Evolutionary conservation across 2,888 invertebrate species (phyloP).

Genomic region (Sicus ferrugineus): DNA sequence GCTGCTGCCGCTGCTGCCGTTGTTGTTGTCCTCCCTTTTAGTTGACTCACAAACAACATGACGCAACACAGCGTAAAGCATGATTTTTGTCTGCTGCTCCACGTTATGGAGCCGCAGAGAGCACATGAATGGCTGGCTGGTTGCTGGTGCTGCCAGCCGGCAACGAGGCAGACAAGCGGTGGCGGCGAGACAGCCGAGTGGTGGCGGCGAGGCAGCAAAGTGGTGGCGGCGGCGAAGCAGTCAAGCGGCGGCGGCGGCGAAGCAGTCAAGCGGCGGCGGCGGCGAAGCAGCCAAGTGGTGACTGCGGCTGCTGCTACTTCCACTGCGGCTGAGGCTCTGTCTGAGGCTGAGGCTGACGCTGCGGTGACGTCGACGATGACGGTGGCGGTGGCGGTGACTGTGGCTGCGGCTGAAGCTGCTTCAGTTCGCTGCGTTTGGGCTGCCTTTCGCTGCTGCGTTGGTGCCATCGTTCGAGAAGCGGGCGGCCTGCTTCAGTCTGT

Average conservation of each 20-base stretch:
- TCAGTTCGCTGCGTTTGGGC: constrained; percentile 26
- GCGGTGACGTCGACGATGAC: neutral
- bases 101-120: neutral
- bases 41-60: constrained; percentile 14
- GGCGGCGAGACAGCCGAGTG: neutral
- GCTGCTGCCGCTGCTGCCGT: constrained; percentile 7
- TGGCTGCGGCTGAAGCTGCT: constrained; percentile 37
- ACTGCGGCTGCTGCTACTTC: neutral
- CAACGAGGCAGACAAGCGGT: neutral
- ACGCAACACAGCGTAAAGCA: constrained; percentile 19
- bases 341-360: constrained; percentile 43
- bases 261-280: neutral
- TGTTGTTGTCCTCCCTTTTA: constrained; percentile 7
- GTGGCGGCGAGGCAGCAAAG: neutral
- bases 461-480: constrained; percentile 54
- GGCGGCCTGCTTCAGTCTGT: constrained; percentile 63
- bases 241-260: neutral
- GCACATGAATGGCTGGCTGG: neutral
- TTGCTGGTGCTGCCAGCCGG: neutral
- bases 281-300: neutral
- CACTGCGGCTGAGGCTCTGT: constrained; percentile 40
- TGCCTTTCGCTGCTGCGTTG: constrained; percentile 23
- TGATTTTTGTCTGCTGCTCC: neutral
- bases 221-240: neutral
- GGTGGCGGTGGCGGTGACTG: too few species aligned